Conservation (phyloP, 1,140 invertebrate species). For the Leptinotarsa lineolata region DNA sequence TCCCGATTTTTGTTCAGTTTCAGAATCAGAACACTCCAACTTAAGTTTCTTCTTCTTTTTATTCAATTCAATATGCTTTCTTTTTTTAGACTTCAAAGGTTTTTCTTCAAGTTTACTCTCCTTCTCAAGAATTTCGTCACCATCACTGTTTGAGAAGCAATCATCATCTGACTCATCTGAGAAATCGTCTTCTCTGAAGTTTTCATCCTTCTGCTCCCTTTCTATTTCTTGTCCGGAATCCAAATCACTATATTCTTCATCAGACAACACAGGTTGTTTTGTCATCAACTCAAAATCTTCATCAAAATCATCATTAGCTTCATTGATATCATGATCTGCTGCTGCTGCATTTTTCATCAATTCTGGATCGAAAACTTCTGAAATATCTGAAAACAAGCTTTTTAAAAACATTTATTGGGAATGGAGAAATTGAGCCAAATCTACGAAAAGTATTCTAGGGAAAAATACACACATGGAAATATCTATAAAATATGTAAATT, state of each 20-base stretch:
- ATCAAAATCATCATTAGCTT: constrained; percentile 69
- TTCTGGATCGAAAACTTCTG: constrained; percentile 79
- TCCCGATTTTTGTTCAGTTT: background rate
- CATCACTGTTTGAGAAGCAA: background rate
- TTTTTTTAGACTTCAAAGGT: no score
- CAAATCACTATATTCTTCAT: constrained; percentile 1
- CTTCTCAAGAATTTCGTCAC: background rate
- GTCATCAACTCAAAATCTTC: constrained; percentile 62
- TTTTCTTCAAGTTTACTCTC: constrained; percentile 15
- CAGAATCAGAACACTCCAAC: background rate
- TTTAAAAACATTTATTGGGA: no score
- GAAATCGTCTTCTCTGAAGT: constrained; percentile 24
- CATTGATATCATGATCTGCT: constrained; percentile 67
- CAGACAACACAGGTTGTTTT: constrained; percentile 5
- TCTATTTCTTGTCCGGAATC: constrained; percentile 18
- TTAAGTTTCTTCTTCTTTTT: background rate
- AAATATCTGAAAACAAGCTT: constrained; percentile 63
- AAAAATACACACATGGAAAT: no score
- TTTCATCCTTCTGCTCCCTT: constrained; percentile 28
- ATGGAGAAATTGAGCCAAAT: no score
- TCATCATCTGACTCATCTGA: constrained; percentile 32
- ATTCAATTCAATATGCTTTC: background rate
- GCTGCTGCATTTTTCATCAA: constrained; percentile 67
- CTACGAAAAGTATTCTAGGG: no score
- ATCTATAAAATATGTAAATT: no score